Evolutionary conservation across 2,113 vertebrate species (phyloP).

Genomic region (Rhinolophus ferrumequinum): DNA sequence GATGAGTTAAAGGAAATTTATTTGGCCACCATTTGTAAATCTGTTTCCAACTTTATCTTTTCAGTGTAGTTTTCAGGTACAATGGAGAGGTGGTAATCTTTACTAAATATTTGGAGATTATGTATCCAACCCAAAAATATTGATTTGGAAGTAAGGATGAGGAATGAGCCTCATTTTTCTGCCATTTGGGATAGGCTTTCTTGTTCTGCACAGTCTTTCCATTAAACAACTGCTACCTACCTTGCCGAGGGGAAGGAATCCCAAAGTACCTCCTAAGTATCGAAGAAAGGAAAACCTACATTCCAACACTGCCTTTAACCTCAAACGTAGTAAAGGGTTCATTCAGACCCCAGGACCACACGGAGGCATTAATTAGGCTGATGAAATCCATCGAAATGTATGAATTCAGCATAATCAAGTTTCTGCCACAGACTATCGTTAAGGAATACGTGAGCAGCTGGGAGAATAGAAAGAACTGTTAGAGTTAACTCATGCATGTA

Average conservation of each 20-base stretch:
- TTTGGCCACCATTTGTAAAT: slow-evolving; percentile 52
- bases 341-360: slow-evolving; percentile 89
- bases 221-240: slow-evolving; percentile 77
- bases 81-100: neutral
- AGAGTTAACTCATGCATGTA: slow-evolving; percentile 89
- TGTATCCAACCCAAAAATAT: neutral
- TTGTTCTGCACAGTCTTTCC: slow-evolving; percentile 73
- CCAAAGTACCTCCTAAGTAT: slow-evolving; percentile 86
- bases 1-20: slow-evolving; percentile 21
- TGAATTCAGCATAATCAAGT: slow-evolving; percentile 90
- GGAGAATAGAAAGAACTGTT: slow-evolving; percentile 88
- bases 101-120: slow-evolving; percentile 45
- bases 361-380: slow-evolving; percentile 92
- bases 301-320: slow-evolving; percentile 92
- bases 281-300: slow-evolving; percentile 88
- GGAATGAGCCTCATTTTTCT: neutral
- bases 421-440: slow-evolving; percentile 87
- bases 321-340: slow-evolving; percentile 84
- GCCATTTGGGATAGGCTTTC: slow-evolving; percentile 45
- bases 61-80: slow-evolving; percentile 1
- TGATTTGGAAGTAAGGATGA: slow-evolving; percentile 5
- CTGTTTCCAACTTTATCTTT: slow-evolving; percentile 37
- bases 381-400: slow-evolving; percentile 91
- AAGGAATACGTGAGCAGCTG: slow-evolving; percentile 88
- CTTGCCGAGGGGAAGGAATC: slow-evolving; percentile 81